Conservation (phyloP, 1,140 invertebrate species). For the Polyergus mexicanus region DNA sequence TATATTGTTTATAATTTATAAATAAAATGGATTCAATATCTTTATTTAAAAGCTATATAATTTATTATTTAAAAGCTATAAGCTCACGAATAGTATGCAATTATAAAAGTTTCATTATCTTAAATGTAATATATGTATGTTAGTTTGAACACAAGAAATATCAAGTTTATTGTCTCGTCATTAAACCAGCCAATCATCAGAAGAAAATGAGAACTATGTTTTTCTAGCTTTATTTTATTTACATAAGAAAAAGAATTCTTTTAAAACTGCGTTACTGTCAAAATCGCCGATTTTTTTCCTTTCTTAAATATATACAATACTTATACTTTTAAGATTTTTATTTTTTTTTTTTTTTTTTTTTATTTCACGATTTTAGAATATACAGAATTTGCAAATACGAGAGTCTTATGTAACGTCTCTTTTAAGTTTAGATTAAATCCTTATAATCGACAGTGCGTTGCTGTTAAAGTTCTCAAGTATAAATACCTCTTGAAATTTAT, state of each 20-base stretch:
- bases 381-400: neutral
- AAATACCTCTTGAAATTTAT: constrained; percentile 47
- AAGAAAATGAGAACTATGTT: neutral
- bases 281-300: neutral
- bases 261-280: neutral
- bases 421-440: constrained; percentile 14
- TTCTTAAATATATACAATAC: constrained; percentile 2
- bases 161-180: neutral
- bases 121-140: neutral
- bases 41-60: neutral
- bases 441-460: neutral
- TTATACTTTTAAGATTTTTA: neutral
- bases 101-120: neutral
- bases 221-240: neutral
- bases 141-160: neutral
- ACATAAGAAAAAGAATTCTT: neutral
- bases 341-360: neutral
- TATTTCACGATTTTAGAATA: neutral
- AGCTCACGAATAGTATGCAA: neutral
- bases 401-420: neutral
- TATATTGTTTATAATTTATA: no score
- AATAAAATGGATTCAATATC: neutral
- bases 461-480: constrained; percentile 9
- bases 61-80: neutral
- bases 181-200: neutral